These are phyloP conservation scores for Parthenolecanium corni DNA, from an alignment of 2,888 invertebrate species.

Conservation along the genomic window DNA sequence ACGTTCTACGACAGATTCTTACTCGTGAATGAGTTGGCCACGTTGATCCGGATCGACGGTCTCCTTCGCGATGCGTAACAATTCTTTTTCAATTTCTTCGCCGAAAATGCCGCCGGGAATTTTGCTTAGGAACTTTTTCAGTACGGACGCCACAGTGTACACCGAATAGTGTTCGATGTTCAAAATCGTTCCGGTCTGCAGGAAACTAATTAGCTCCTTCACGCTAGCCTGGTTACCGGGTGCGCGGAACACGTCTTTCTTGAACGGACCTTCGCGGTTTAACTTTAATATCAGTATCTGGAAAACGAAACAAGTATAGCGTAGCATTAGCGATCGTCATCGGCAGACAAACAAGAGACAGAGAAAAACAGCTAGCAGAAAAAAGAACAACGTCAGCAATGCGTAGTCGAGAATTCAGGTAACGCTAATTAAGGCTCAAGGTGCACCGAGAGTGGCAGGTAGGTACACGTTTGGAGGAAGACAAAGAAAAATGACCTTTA, in stretches of 20 bases:
- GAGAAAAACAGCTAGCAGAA: too few species aligned
- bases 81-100: conserved; percentile 72
- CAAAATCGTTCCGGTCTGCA: conserved; percentile 76
- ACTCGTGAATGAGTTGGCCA: conserved; percentile 78
- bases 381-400: too few species aligned
- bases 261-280: conserved; percentile 85
- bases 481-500: too few species aligned
- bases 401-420: too few species aligned
- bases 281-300: conserved; percentile 82
- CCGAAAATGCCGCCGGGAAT: conserved; percentile 95
- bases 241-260: conserved; percentile 88
- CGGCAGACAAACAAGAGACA: background rate
- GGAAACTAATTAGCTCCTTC: conserved; percentile 84
- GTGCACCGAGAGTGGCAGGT: too few species aligned
- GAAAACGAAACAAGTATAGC: conserved; percentile 34
- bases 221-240: conserved; percentile 90
- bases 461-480: too few species aligned
- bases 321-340: background rate
- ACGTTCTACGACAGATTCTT: conserved; percentile 37
- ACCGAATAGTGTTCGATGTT: conserved; percentile 92
- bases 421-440: too few species aligned
- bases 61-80: conserved; percentile 78
- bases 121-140: conserved; percentile 94
- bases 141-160: conserved; percentile 94
- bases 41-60: conserved; percentile 73